phyloP scores from a whole-genome alignment of 2,113 vertebrate species.

The Oncorhynchus clarkii region DNA sequence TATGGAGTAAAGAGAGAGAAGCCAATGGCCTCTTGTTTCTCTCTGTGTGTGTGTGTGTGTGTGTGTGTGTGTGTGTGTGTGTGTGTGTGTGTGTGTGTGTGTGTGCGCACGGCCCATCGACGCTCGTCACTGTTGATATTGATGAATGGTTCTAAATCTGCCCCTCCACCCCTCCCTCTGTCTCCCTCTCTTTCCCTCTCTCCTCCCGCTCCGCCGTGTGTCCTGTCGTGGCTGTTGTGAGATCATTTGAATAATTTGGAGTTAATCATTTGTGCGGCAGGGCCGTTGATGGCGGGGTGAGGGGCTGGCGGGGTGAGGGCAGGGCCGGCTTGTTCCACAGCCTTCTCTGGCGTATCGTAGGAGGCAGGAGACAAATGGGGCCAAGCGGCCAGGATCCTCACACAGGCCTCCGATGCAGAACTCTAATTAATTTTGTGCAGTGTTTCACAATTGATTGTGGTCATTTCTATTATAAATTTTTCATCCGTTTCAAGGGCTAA shows the following conservation, averaged over 20 bases:
- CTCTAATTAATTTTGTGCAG: constrained; percentile 96
- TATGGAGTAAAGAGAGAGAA: not conserved
- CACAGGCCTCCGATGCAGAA: constrained; percentile 81
- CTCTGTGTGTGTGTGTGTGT: not conserved
- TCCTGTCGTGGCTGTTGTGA: constrained; percentile 74
- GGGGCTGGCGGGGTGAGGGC: constrained; percentile 81
- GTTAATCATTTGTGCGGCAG: constrained; percentile 87
- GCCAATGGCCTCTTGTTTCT: constrained; percentile 30
- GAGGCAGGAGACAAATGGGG: constrained; percentile 80
- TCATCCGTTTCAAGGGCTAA: constrained; percentile 80
- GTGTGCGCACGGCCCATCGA: constrained; percentile 75
- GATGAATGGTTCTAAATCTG: constrained; percentile 77
- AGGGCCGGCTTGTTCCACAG: constrained; percentile 82
- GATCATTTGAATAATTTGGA: constrained; percentile 85
- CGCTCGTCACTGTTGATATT: constrained; percentile 75
- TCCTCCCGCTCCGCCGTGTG: constrained; percentile 10
- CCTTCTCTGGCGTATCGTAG: constrained; percentile 71
- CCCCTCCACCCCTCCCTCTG: constrained; percentile 53
- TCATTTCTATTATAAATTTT: constrained; percentile 90
- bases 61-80: not conserved
- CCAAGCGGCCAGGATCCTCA: constrained; percentile 72
- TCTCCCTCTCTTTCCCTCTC: constrained; percentile 1
- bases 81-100: constrained; percentile 12
- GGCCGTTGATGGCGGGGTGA: constrained; percentile 76
- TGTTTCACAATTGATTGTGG: constrained; percentile 95